These are phyloP conservation scores for Cheirogaleus medius DNA, from an alignment of 2,113 vertebrate species.

Conservation along the genomic window DNA sequence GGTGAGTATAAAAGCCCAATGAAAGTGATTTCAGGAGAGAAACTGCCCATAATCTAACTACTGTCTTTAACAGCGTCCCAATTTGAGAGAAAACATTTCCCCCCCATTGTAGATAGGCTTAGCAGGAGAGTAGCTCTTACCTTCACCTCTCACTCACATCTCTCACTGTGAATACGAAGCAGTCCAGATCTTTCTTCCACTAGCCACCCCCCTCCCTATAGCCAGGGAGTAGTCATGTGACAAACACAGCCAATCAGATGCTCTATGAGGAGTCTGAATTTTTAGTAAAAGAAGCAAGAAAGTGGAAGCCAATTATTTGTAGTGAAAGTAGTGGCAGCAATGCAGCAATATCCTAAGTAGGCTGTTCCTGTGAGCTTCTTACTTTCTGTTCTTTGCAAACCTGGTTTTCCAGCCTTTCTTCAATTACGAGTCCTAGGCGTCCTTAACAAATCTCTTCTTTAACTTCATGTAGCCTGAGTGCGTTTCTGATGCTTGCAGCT, in stretches of 20 bases:
- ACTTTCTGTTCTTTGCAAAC: not conserved
- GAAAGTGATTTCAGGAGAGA: not conserved
- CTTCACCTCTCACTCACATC: not conserved
- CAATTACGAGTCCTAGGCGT: not conserved
- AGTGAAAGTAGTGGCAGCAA: not conserved
- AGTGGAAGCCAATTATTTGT: not conserved
- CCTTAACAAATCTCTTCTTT: not conserved
- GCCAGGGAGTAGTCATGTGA: not conserved
- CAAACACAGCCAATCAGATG: not conserved
- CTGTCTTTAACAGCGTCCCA: not conserved
- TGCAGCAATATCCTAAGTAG: not conserved
- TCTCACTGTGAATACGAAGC: not conserved
- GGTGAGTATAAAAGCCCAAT: not conserved
- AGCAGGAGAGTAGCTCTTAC: not conserved
- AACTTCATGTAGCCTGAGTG: not conserved
- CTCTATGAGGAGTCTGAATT: not conserved
- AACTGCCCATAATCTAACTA: not conserved
- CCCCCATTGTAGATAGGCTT: not conserved
- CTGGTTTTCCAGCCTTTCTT: not conserved
- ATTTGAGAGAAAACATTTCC: not conserved
- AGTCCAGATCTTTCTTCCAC: not conserved
- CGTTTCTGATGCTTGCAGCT: not conserved
- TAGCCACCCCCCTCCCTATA: not conserved
- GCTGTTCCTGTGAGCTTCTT: not conserved
- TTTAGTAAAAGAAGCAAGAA: not conserved